Conservation (phyloP, 2,888 invertebrate species). For the Gnatocerus cornutus region DNA sequence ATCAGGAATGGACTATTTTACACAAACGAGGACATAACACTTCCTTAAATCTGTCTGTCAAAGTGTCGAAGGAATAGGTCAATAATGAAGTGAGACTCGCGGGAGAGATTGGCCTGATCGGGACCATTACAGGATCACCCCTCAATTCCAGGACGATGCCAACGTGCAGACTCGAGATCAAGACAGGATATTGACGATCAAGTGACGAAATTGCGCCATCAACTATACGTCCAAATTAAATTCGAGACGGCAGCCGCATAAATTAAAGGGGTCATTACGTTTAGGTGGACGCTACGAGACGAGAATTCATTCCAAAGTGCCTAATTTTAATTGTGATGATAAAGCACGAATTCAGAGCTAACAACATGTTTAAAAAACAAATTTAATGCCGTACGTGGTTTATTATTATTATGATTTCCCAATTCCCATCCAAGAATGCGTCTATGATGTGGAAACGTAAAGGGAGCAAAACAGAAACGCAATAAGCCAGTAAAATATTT, state of each 20-base stretch:
- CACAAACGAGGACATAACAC: conserved; percentile 48
- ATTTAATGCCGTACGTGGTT: no score
- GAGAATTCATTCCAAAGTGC: no score
- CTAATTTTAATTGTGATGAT: no score
- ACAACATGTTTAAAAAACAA: no score
- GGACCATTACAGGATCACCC: conserved; percentile 61
- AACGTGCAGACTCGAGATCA: conserved; percentile 31
- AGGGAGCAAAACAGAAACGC: conserved; percentile 39
- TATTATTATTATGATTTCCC: neutral
- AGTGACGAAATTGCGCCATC: conserved; percentile 55
- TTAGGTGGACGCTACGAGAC: no score
- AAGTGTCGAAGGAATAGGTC: conserved; percentile 60
- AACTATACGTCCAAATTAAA: conserved; percentile 60
- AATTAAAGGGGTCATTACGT: conserved; percentile 27
- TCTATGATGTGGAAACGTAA: conserved; percentile 13
- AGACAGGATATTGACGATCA: conserved; percentile 66
- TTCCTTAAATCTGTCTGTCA: conserved; percentile 52
- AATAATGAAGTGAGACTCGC: conserved; percentile 67
- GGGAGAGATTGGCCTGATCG: conserved; percentile 66
- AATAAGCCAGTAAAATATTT: conserved; percentile 50
- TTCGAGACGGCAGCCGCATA: conserved; percentile 45
- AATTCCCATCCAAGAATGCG: neutral
- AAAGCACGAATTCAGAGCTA: no score
- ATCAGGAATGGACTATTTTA: conserved; percentile 38
- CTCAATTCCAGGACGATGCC: conserved; percentile 44